Percentiles rank a stretch among this genome's conserved stretches.
These are phyloP conservation scores for Acleris laterana DNA, from an alignment of 2,888 invertebrate genomes.

Conservation along the genomic window DNA sequence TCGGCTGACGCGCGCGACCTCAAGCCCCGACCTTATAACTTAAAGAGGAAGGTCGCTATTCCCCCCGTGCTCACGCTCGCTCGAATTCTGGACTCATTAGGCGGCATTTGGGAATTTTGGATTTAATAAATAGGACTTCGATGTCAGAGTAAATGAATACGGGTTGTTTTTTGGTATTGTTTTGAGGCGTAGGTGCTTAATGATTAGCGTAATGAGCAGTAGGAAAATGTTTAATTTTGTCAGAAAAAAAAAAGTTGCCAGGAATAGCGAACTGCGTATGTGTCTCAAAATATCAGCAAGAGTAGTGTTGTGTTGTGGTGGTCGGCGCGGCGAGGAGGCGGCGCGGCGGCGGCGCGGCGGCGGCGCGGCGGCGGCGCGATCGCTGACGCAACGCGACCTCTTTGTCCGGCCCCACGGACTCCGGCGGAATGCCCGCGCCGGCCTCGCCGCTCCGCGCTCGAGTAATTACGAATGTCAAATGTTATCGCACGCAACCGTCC, in stretches of 20 bases:
- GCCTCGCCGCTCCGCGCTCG: conserved; percentile 67
- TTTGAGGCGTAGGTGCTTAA: conserved; percentile 12
- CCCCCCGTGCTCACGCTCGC: conserved; percentile 47
- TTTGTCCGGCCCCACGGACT: conserved; percentile 76
- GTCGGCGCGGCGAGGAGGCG: conserved; percentile 42
- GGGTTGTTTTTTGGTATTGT: conserved; percentile 40
- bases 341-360: conserved; percentile 37
- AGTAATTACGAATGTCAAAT: conserved; percentile 85
- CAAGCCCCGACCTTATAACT: conserved; percentile 58
- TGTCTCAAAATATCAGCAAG: conserved; percentile 66
- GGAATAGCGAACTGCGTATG: conserved; percentile 36
- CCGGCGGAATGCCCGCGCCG: conserved; percentile 55
- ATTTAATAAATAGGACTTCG: conserved; percentile 70
- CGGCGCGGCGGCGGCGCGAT: conserved; percentile 42
- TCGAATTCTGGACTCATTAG: conserved; percentile 77
- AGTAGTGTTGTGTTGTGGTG: conserved; percentile 64
- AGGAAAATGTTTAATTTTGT: conserved; percentile 8
- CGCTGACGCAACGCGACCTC: conserved; percentile 83
- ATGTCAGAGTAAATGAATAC: conserved; percentile 58
- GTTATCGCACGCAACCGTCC: conserved; percentile 84
- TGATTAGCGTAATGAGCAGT: conserved; percentile 22
- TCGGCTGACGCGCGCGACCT: conserved; percentile 68
- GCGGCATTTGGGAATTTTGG: conserved; percentile 73
- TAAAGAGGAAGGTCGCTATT: conserved; percentile 52
- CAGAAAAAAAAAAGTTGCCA: background rate